These are phyloP conservation scores for Trididemnum nubilum DNA, from an alignment of 23 tunicate genomes.

Conservation along the genomic window DNA sequence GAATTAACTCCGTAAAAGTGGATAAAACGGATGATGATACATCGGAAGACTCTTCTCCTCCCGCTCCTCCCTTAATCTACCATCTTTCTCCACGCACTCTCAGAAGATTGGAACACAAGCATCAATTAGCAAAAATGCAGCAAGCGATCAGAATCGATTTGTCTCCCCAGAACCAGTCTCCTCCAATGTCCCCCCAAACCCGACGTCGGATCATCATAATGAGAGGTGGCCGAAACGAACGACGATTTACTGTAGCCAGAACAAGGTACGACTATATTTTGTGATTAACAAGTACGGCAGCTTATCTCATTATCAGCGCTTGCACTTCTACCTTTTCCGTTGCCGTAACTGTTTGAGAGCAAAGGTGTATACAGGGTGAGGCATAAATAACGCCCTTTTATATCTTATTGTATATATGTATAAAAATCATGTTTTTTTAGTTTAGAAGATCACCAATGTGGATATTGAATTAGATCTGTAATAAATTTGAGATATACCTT, in stretches of 20 bases:
- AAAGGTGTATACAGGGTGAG: no score
- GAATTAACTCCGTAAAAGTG: not conserved
- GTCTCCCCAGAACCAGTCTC: slow-evolving; percentile 63
- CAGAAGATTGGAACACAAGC: slow-evolving; percentile 72
- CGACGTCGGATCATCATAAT: slow-evolving; percentile 47
- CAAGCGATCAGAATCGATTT: slow-evolving; percentile 47
- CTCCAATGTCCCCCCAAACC: slow-evolving; percentile 73
- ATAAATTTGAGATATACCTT: no score
- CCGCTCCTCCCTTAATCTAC: not conserved
- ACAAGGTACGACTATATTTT: slow-evolving; percentile 53
- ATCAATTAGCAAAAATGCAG: slow-evolving; percentile 64
- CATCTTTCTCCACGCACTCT: slow-evolving; percentile 76
- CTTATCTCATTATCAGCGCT: no score
- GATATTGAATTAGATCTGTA: no score
- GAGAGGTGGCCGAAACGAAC: slow-evolving; percentile 44
- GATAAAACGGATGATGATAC: not conserved
- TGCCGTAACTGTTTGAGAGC: no score
- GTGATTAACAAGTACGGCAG: not conserved
- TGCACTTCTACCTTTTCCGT: no score
- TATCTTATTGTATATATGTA: no score
- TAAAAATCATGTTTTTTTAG: no score
- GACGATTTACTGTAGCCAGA: slow-evolving; percentile 81
- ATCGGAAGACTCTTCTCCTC: not conserved
- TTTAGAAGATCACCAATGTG: no score
- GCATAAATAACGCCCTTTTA: no score